A percentile compares a stretch with the other conserved stretches of the same genome.
These are phyloP conservation scores for Monopis laevigella DNA, from an alignment of 2,888 invertebrate species.

Conservation along the genomic window DNA sequence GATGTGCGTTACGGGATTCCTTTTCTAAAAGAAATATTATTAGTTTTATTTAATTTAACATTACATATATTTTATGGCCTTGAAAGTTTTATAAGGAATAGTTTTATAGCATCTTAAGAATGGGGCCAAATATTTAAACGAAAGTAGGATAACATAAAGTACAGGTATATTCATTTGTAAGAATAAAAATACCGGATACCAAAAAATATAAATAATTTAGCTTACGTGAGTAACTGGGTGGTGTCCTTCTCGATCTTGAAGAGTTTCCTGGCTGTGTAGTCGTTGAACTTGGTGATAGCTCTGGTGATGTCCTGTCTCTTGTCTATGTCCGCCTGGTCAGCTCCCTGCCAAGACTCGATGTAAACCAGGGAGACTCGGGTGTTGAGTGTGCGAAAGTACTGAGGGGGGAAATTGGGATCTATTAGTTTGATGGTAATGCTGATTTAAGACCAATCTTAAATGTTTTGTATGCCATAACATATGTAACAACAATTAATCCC, in stretches of 20 bases:
- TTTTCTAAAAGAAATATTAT: too few species aligned
- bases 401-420: slow-evolving; percentile 22
- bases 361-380: slow-evolving; percentile 95
- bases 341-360: slow-evolving; percentile 96
- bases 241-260: slow-evolving; percentile 91
- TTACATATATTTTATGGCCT: too few species aligned
- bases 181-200: neutral
- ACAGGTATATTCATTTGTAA: neutral
- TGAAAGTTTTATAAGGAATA: too few species aligned
- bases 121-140: neutral
- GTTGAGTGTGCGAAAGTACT: slow-evolving; percentile 94
- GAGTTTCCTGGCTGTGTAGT: slow-evolving; percentile 87
- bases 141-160: neutral
- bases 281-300: slow-evolving; percentile 91
- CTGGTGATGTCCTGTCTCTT: slow-evolving; percentile 87
- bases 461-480: too few species aligned
- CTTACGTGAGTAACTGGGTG: slow-evolving; percentile 91
- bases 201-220: neutral
- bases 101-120: too few species aligned
- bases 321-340: slow-evolving; percentile 85
- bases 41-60: too few species aligned
- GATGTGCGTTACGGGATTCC: too few species aligned
- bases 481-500: too few species aligned
- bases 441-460: too few species aligned
- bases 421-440: too few species aligned